phyloP scores from a whole-genome alignment of 2,113 vertebrate species.

The Opisthocomus hoazin region DNA sequence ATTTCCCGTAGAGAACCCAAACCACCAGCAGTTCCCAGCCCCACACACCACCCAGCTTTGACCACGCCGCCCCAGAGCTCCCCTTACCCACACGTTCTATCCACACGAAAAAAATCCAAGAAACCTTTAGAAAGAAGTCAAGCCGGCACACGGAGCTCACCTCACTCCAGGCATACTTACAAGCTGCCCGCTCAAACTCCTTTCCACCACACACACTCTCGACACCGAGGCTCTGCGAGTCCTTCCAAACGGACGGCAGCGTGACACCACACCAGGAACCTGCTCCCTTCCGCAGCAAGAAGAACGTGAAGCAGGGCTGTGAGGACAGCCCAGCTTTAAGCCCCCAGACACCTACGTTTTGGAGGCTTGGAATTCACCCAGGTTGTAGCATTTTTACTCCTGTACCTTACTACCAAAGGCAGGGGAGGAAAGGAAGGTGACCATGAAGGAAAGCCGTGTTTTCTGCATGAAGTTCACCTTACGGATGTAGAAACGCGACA shows the following conservation, averaged over 20 bases:
- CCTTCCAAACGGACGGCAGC: background rate
- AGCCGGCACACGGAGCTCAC: background rate
- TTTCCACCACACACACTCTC: background rate
- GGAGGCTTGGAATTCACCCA: background rate
- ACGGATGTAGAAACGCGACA: background rate
- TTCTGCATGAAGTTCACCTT: background rate
- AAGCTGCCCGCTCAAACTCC: background rate
- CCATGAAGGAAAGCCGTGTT: background rate
- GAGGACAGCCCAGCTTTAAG: background rate
- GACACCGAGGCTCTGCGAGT: background rate
- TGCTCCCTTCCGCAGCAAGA: background rate
- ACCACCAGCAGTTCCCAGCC: background rate
- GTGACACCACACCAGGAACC: background rate
- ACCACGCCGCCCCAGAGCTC: background rate
- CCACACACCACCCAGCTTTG: no score
- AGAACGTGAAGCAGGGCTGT: background rate
- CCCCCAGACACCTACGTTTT: accelerated
- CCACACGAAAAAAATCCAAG: accelerated
- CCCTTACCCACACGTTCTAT: background rate
- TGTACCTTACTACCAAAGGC: background rate
- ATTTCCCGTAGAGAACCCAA: background rate
- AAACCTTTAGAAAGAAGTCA: background rate
- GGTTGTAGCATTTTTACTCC: background rate
- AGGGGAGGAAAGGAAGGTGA: background rate
- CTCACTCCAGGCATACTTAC: background rate